These are phyloP conservation scores for Rhadinocentrus ornatus DNA, from an alignment of 2,797 vertebrate species.

Conservation along the genomic window DNA sequence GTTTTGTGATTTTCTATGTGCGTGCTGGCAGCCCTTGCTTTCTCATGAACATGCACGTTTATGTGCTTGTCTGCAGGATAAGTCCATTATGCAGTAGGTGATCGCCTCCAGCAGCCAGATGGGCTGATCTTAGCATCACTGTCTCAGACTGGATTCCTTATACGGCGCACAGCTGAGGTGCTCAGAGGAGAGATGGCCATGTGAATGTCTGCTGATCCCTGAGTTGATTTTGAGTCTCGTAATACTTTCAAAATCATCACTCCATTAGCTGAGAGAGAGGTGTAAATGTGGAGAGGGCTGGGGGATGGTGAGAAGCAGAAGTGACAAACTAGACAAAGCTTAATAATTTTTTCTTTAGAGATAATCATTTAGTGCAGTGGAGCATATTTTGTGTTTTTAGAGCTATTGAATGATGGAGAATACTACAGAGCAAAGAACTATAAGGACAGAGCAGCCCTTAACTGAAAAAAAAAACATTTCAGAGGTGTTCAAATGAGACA, in stretches of 20 bases:
- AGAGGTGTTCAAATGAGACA: slow-evolving; percentile 21
- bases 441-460: slow-evolving; percentile 21
- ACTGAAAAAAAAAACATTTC: slow-evolving; percentile 26
- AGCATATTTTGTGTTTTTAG: slow-evolving; percentile 60
- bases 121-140: slow-evolving; percentile 55
- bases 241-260: slow-evolving; percentile 65
- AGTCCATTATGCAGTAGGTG: slow-evolving; percentile 65
- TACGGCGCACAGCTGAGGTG: slow-evolving; percentile 46
- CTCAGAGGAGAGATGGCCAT: slow-evolving; percentile 51
- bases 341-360: slow-evolving; percentile 70
- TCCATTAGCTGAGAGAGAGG: slow-evolving; percentile 51
- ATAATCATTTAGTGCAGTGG: slow-evolving; percentile 64
- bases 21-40: slow-evolving; percentile 7
- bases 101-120: slow-evolving; percentile 52
- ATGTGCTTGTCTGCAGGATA: slow-evolving; percentile 38
- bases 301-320: slow-evolving; percentile 29
- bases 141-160: slow-evolving; percentile 46
- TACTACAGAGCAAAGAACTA: slow-evolving; percentile 24
- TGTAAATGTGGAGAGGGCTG: slow-evolving; percentile 18
- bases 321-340: slow-evolving; percentile 65
- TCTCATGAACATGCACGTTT: slow-evolving; percentile 9
- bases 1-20: slow-evolving; percentile 13
- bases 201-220: slow-evolving; percentile 36
- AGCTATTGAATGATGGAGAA: slow-evolving; percentile 39
- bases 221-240: slow-evolving; percentile 53